phyloP scores from a whole-genome alignment of 2,113 vertebrate species.

The Dromaius novaehollandiae region DNA sequence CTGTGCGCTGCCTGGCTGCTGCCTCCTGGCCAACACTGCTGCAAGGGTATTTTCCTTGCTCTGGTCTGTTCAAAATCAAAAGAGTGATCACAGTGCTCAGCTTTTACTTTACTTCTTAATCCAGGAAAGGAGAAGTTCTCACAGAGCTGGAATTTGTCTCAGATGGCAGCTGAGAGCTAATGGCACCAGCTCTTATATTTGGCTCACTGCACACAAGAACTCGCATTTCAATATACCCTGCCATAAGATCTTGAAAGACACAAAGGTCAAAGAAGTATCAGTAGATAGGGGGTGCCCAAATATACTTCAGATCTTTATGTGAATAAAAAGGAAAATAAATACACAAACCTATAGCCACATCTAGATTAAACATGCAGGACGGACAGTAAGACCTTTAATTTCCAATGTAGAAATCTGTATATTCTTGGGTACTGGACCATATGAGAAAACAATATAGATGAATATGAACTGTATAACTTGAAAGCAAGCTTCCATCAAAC shows the following conservation, averaged over 20 bases:
- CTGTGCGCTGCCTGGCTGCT: neutral
- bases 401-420: neutral
- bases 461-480: rapidly evolving
- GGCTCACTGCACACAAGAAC: constrained; percentile 14
- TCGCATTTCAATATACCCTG: constrained; percentile 10
- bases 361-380: neutral
- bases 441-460: neutral
- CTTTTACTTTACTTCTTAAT: neutral
- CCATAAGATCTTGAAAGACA: neutral
- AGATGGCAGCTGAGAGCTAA: neutral
- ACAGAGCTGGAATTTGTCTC: constrained; percentile 1
- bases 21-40: neutral
- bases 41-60: neutral
- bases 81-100: neutral
- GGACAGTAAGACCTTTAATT: neutral
- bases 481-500: neutral
- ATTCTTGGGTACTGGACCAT: neutral
- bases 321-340: neutral
- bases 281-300: constrained; percentile 1
- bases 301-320: neutral
- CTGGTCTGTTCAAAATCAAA: neutral
- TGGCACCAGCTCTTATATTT: neutral
- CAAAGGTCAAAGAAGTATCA: neutral
- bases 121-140: neutral
- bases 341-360: neutral